Base-by-base conservation (phyloP, 2,888 invertebrate species). In the Seladonia tumulorum region DNA sequence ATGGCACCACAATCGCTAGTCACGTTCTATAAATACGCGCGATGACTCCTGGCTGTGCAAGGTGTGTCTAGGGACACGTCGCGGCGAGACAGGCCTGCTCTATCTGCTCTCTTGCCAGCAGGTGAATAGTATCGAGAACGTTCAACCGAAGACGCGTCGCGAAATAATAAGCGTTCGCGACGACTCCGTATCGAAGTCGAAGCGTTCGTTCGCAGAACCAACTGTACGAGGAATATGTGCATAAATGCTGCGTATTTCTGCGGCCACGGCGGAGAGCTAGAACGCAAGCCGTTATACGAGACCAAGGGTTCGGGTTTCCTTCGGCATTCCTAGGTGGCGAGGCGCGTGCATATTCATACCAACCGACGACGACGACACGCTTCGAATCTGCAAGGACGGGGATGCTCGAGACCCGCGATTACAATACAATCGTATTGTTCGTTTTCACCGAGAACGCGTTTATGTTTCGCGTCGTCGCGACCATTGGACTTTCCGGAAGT, bases 21-120 rank as follows among this genome's bases (percentile, higher is more conserved):
- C 93, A 93, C 90, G 91, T 92, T 93, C 93, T 93, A 92, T 92
- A 93, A 92, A 92, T 92, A 92, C 90, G 84, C 82, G 75, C 84
- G 91, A 90, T 91, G 90, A 92, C 89, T 92, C 84, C 88, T 79
- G 88, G 84, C 88, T 76, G 60, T 79, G 60, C 63, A 87, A 90
- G 92, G 90, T 87, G 90, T 86, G 89, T 86, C 88, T 79, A 83
- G 83, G 78, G 79, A 79, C 86, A 81, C 84, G 81, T 90, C 90
- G 86, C 72, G n/a, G 60, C 68, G 79, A 74, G 85, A 92, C 89
- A 75, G 81, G 83, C 66, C 81, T 81, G 78, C 53, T 53, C 49
- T 53, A 49, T 76, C 76, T 42, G 76, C 60, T 83, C 60, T 83
- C 76, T 72, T 63, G 29, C 53, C 74, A 18, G 49, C 49, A 49